These are phyloP conservation scores for Berghia stephanieae DNA, from an alignment of 1,140 invertebrate species.

Conservation along the genomic window DNA sequence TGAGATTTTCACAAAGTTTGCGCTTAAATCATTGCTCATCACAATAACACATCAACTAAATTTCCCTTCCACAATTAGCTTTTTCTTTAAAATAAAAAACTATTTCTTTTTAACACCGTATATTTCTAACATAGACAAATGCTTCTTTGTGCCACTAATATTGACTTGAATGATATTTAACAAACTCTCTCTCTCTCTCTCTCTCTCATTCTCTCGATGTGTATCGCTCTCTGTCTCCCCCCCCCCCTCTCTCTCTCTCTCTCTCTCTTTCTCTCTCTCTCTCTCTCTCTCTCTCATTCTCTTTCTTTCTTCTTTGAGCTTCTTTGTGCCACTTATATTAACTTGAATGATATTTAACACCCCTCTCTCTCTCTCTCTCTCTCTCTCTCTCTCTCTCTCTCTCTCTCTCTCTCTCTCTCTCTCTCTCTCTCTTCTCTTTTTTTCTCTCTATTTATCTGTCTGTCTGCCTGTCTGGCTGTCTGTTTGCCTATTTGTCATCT, in stretches of 20 bases:
- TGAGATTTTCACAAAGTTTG: too few relatives aligned
- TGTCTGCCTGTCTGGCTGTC: neutral
- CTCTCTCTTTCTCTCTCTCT: neutral
- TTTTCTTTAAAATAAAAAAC: neutral
- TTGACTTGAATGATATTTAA: neutral
- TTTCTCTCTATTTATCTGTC: neutral
- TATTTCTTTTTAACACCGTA: neutral
- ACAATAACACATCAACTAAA: neutral
- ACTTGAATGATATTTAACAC: neutral
- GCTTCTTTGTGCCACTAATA: neutral
- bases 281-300: conserved; percentile 13
- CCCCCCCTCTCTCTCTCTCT: neutral
- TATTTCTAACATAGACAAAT: neutral
- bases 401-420: conserved; percentile 11
- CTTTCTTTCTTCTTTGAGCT: conserved; percentile 7
- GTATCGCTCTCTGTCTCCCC: neutral
- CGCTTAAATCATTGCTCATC: too few relatives aligned
- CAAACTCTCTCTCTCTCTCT: conserved; percentile 8
- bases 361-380: conserved; percentile 28
- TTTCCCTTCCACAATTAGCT: neutral
- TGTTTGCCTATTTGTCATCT: neutral
- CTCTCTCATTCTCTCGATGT: neutral
- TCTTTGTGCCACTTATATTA: neutral
- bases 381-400: conserved; percentile 27
- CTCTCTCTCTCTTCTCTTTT: conserved; percentile 3